Evolutionary conservation across 2,797 vertebrate species (phyloP), one percentile per base, ranked within the genome.

Genomic region (Pantherophis vulpinus): DNA sequence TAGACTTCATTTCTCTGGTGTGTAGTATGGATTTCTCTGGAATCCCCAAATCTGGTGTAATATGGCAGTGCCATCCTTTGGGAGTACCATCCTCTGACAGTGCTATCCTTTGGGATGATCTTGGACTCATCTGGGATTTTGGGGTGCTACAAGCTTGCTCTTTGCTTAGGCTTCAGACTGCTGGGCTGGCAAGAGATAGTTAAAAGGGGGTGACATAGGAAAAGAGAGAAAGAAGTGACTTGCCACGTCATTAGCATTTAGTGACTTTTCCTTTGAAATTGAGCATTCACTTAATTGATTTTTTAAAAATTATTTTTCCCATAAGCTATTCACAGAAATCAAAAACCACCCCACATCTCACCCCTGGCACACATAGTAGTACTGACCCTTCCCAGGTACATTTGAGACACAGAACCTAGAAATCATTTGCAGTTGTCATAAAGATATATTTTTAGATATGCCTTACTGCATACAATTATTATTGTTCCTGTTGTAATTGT

Each of bases 371-470:
- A 37, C n/a, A 37, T 37, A 56, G 16, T 10, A 5, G 16, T 23
- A 1, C 27, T 70, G 66, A 70, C 66, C 5, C 32, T 25, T 91
- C 32, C 66, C 23, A 4, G 54, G 4, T 91, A 37, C 47, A 86
- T 60, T 25, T 59, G 16, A 83, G 32, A 42, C 37, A 11, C 14
- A 91, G 54, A 16, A 88, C 42, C 83, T 74, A 92, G 93, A 74
- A 90, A 89, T 79, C 16, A 51, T 2, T 6, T 47, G 47, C 12
- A 70, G n/a, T 70, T 14, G n/a, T n/a, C 29, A 16, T 70, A 32
- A 74, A 37, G 66, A 2, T 6, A 2, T 2, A 91, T 23, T 92
- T 95, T 88, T 92, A 96, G 89, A 89, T 95, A 88, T 87, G 70
- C 89, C 90, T 95, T 87, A 90, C 93, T 0, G 0, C 32, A 58